A percentile compares a stretch with the other conserved stretches of the same genome.
Conservation (phyloP, 1,140 invertebrate species). For the Varroa destructor region DNA sequence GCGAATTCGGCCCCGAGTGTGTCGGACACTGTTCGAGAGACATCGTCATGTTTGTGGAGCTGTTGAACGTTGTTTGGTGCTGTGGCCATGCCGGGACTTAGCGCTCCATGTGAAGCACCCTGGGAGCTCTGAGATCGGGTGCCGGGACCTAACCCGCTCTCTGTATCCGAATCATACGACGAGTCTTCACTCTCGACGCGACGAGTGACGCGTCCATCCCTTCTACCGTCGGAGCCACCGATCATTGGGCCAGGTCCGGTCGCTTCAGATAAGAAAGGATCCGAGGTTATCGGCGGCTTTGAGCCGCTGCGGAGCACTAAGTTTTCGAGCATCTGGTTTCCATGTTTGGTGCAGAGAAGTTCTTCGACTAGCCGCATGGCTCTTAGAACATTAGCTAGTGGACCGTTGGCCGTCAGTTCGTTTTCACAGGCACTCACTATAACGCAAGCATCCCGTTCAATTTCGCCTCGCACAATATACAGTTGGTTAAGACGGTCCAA, state of each 20-base stretch:
- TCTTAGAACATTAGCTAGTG: slow-evolving; percentile 29
- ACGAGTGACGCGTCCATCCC: slow-evolving; percentile 29
- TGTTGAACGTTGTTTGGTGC: not conserved
- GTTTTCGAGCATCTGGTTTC: not conserved
- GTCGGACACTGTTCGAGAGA: slow-evolving; percentile 63
- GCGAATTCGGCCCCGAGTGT: slow-evolving; percentile 67
- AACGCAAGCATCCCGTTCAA: slow-evolving; percentile 32
- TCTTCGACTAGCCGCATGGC: slow-evolving; percentile 31
- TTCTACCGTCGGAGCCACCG: slow-evolving; percentile 20
- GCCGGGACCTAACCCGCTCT: slow-evolving; percentile 48
- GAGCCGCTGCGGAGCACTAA: not conserved
- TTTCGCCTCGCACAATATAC: slow-evolving; percentile 31
- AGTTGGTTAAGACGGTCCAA: slow-evolving; percentile 31
- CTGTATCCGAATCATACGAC: slow-evolving; percentile 71
- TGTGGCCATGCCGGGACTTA: not conserved
- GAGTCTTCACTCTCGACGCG: slow-evolving; percentile 55
- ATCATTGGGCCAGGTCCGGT: not conserved
- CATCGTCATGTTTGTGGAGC: slow-evolving; percentile 50
- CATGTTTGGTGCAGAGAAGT: slow-evolving; percentile 27
- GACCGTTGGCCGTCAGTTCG: slow-evolving; percentile 31
- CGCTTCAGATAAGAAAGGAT: slow-evolving; percentile 13
- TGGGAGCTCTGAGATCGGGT: slow-evolving; percentile 38
- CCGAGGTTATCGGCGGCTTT: not conserved
- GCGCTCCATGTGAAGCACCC: slow-evolving; percentile 30
- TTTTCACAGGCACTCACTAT: slow-evolving; percentile 29